Conservation (phyloP, 1,140 invertebrate species). For the Probaryconus sp. region DNA sequence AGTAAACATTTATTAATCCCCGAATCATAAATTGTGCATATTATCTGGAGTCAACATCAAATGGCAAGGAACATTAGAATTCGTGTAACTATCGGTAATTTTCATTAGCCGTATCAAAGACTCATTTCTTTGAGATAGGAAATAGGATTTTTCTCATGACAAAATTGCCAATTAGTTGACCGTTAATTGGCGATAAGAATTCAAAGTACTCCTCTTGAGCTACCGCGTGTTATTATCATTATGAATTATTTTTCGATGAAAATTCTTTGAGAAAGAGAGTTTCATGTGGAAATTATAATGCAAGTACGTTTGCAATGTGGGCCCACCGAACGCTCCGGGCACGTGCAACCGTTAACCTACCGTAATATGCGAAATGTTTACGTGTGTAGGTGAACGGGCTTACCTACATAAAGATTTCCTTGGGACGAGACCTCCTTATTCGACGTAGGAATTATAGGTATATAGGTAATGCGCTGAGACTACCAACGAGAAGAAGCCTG, state of each 20-base stretch:
- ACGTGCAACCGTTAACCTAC: slow-evolving; percentile 60
- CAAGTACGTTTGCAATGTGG: slow-evolving; percentile 53
- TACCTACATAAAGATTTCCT: slow-evolving; percentile 23
- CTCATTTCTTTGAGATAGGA: too few relatives aligned
- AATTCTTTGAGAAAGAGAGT: too few relatives aligned
- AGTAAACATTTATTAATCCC: too few relatives aligned
- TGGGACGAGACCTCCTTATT: slow-evolving; percentile 45
- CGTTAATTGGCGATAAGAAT: not conserved
- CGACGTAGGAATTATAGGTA: slow-evolving; percentile 63
- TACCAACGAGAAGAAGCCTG: slow-evolving; percentile 17
- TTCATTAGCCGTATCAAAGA: too few relatives aligned
- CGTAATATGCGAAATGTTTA: slow-evolving; percentile 43
- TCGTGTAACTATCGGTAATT: too few relatives aligned
- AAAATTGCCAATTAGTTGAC: not conserved
- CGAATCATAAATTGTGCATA: too few relatives aligned
- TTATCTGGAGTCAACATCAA: too few relatives aligned
- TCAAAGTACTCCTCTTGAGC: not conserved
- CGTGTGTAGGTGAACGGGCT: slow-evolving; percentile 25
- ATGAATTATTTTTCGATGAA: too few relatives aligned
- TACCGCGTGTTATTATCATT: not conserved
- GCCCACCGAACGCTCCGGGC: slow-evolving; percentile 53
- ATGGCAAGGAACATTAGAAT: too few relatives aligned
- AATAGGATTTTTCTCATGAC: too few relatives aligned
- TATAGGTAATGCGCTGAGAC: slow-evolving; percentile 62
- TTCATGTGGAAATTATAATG: slow-evolving; percentile 14